phyloP scores from a whole-genome alignment of 2,888 invertebrate species.

The Lochmaea capreae region DNA sequence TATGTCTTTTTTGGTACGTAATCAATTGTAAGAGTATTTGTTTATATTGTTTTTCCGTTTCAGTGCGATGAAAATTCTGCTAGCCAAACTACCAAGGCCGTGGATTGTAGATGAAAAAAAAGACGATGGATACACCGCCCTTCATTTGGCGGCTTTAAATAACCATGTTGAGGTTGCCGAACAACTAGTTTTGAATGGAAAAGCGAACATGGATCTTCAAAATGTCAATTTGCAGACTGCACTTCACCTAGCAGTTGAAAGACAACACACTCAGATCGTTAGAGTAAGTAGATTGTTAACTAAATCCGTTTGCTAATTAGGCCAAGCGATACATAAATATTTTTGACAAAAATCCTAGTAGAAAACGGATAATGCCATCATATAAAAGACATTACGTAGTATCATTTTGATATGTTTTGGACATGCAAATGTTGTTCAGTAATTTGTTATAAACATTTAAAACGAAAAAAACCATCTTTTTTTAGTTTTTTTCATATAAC shows the following conservation, averaged over 20 bases:
- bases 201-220: constrained; percentile 94
- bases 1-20: no score
- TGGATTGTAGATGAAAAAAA: constrained; percentile 99
- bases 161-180: constrained; percentile 98
- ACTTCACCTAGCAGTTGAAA: constrained; percentile 93
- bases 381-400: no score
- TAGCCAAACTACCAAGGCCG: constrained; percentile 91
- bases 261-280: constrained; percentile 98
- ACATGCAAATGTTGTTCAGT: no score
- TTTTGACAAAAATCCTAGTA: no score
- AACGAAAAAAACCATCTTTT: no score
- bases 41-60: constrained; percentile 57
- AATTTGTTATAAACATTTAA: no score
- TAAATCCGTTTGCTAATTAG: no score
- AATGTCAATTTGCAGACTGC: constrained; percentile 96
- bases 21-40: neutral
- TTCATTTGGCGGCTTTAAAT: constrained; percentile 95
- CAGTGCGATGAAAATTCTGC: constrained; percentile 95
- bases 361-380: no score
- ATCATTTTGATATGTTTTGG: no score
- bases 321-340: no score
- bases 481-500: no score
- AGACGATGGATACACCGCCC: constrained; percentile 97
- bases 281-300: constrained; percentile 70
- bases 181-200: constrained; percentile 85